Base-by-base conservation (phyloP, 2,888 invertebrate species). In the Drosophila falleni region DNA sequence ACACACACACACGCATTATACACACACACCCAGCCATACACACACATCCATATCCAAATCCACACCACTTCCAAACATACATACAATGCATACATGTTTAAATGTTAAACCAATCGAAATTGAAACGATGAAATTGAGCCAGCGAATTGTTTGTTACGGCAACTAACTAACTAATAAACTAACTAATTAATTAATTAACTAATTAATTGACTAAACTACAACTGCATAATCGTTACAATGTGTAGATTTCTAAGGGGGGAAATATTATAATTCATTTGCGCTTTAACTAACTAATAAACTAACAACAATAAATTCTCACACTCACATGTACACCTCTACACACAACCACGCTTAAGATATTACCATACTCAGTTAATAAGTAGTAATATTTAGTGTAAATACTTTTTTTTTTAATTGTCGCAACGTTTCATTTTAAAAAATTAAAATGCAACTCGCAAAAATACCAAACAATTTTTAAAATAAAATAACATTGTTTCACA, bases 291-390 rank as follows among this genome's bases (percentile, higher is more conserved):
- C 23, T 23, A 51, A 33, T 8, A 23, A 26, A 37, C 3, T 37
- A n/a, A 35, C 35, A 35, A 35, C 13, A 37, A 6, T 37, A 37
- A n/a, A 33, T 33, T 33, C 33, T 2, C 13, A 54, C 6, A 26
- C 47, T 60, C 10, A 53, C 49, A 50, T 49, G 56, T 23, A 73
- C 35, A 11, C 35, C 23, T 23, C 44, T 19, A 64, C 29, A 13
- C 51, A 74, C 23, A 23, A 68, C 73, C 64, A 69, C 70, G 89
- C 89, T 87, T 85, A 84, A 84, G 89, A 85, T 85, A 89, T 85
- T 85, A 85, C 71, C 76, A 84, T 85, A 87, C 89, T 86, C 82
- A 89, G 87, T 73, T 78, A 62, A 70, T 89, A 84, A 89, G 88
- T 75, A 79, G 76, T 62, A 63, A 78, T 77, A 68, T 62, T 69